These are phyloP conservation scores for Drymodes brunneopygia DNA, from an alignment of 2,113 vertebrate genomes.

Conservation along the genomic window DNA sequence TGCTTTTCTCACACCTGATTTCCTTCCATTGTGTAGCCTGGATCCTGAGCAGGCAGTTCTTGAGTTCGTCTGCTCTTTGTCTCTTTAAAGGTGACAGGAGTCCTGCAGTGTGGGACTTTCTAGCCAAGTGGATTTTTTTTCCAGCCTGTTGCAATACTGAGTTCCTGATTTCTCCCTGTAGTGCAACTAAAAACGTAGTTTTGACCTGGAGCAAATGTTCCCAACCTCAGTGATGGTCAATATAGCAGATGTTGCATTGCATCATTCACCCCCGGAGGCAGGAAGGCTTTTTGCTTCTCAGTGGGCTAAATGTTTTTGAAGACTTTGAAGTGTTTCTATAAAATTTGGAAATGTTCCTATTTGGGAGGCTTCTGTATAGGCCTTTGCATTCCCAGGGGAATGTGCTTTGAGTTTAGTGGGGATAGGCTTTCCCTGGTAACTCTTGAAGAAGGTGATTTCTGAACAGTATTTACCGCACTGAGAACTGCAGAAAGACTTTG, in stretches of 20 bases:
- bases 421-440: neutral
- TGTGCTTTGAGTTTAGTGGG: accelerated
- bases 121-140: neutral
- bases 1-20: neutral
- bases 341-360: neutral
- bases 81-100: neutral
- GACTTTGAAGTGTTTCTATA: neutral
- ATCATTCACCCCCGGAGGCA: neutral
- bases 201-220: constrained; percentile 39
- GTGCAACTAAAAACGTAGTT: neutral
- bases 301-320: neutral
- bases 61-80: neutral
- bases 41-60: neutral
- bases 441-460: neutral
- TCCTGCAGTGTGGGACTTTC: neutral
- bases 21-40: neutral
- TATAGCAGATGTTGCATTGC: constrained; percentile 32
- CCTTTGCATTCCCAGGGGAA: neutral
- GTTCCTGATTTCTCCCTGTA: constrained; percentile 32
- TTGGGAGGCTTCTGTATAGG: neutral
- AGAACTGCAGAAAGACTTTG: neutral
- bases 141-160: neutral
- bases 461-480: neutral
- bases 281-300: neutral
- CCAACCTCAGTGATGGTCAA: neutral